Conservation (phyloP, 37 sponge, comb jelly and placozoan species). For the Hexactinellida sp. region DNA sequence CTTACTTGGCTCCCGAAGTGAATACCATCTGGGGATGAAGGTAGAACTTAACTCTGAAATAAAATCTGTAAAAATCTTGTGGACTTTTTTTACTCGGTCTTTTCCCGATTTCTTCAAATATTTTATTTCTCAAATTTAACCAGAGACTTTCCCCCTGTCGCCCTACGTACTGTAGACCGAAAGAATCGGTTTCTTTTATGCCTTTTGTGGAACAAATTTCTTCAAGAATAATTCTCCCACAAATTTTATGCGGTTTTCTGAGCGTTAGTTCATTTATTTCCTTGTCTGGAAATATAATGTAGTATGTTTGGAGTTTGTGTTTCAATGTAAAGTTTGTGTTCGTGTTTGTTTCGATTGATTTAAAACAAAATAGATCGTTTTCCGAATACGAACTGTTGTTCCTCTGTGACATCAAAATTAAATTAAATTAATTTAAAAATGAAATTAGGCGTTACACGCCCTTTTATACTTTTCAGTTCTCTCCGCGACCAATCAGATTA, state of each 20-base stretch:
- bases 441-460: background rate
- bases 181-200: background rate
- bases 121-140: background rate
- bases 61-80: background rate
- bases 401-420: background rate
- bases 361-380: background rate
- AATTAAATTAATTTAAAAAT: background rate
- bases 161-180: background rate
- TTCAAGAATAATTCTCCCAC: background rate
- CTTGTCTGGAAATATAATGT: background rate
- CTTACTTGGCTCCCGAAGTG: background rate
- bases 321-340: too few species aligned
- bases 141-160: background rate
- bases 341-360: background rate
- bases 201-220: background rate
- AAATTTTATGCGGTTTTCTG: background rate
- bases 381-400: background rate
- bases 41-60: background rate
- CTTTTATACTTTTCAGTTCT: background rate
- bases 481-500: background rate
- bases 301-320: background rate
- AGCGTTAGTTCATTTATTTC: background rate
- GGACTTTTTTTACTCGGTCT: background rate
- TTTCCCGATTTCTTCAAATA: background rate
- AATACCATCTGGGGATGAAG: conserved; percentile 7